These are phyloP conservation scores for Hoplodrina ambigua DNA, from an alignment of 2,888 invertebrate genomes.

Conservation along the genomic window DNA sequence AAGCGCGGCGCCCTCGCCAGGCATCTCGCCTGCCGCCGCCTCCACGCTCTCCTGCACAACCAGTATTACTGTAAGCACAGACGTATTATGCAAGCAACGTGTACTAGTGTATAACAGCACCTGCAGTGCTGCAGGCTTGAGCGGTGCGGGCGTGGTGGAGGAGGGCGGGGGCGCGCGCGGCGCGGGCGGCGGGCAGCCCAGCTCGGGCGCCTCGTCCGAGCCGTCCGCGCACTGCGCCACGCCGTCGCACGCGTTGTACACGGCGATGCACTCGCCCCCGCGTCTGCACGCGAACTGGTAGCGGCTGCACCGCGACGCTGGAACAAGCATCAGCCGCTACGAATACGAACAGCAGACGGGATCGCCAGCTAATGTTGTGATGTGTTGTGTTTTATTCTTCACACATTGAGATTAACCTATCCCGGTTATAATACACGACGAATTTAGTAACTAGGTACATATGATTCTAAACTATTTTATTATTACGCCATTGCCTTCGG, in stretches of 20 bases:
- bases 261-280: conserved; percentile 97
- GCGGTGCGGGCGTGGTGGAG: conserved; percentile 47
- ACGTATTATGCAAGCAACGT: not conserved
- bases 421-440: no score
- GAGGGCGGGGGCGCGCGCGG: conserved; percentile 76
- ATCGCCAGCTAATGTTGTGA: no score
- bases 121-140: conserved; percentile 56
- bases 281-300: conserved; percentile 97
- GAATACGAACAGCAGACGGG: no score
- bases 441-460: no score
- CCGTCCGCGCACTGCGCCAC: conserved; percentile 97
- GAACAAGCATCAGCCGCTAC: conserved; percentile 3
- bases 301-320: conserved; percentile 92
- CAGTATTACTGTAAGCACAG: conserved; percentile 15
- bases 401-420: no score
- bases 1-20: conserved; percentile 47
- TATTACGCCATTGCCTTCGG: no score
- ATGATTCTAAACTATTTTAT: no score
- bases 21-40: conserved; percentile 38
- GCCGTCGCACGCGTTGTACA: conserved; percentile 98
- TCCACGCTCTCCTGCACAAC: conserved; percentile 60
- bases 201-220: conserved; percentile 97
- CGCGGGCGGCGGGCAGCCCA: conserved; percentile 92
- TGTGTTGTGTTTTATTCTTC: no score
- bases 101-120: conserved; percentile 26